Percentiles rank a stretch among this genome's conserved stretches.
Evolutionary conservation across 2,113 vertebrate species (phyloP).

Genomic region (Ageneiosus marmoratus): DNA sequence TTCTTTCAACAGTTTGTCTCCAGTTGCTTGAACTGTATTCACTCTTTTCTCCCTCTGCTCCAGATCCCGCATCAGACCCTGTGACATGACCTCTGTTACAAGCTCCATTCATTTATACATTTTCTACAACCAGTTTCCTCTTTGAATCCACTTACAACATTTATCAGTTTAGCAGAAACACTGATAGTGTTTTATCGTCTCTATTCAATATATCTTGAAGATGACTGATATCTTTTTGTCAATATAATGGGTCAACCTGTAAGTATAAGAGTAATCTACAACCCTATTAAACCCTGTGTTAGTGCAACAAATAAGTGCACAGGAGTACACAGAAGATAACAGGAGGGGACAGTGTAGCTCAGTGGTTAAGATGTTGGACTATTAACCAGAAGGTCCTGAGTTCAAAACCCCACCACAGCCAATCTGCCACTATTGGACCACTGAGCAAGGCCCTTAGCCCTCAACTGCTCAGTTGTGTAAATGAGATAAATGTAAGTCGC

Average conservation of each 20-base stretch:
- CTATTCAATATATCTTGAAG: too few relatives aligned
- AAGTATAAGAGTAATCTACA: neutral
- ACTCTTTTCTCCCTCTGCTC: constrained; percentile 86
- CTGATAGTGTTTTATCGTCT: neutral
- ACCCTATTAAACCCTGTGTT: neutral
- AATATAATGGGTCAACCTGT: neutral
- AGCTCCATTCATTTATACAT: neutral
- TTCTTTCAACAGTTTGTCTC: constrained; percentile 84
- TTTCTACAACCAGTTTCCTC: neutral
- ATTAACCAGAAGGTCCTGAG: too few relatives aligned
- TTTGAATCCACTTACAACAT: neutral
- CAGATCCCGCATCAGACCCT: constrained; percentile 92
- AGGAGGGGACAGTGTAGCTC: too few relatives aligned
- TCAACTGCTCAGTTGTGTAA: too few relatives aligned
- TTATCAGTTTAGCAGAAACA: neutral
- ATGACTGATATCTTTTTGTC: neutral
- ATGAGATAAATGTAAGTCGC: too few relatives aligned
- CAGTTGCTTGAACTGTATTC: constrained; percentile 78
- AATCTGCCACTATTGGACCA: too few relatives aligned
- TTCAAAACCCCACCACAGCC: too few relatives aligned
- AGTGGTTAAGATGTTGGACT: too few relatives aligned
- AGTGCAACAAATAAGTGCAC: neutral
- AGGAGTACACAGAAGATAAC: too few relatives aligned
- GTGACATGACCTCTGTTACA: constrained; percentile 10
- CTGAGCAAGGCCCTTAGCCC: too few relatives aligned